phyloP scores from a whole-genome alignment of 2,113 vertebrate genomes.

The Aramus guarauna region DNA sequence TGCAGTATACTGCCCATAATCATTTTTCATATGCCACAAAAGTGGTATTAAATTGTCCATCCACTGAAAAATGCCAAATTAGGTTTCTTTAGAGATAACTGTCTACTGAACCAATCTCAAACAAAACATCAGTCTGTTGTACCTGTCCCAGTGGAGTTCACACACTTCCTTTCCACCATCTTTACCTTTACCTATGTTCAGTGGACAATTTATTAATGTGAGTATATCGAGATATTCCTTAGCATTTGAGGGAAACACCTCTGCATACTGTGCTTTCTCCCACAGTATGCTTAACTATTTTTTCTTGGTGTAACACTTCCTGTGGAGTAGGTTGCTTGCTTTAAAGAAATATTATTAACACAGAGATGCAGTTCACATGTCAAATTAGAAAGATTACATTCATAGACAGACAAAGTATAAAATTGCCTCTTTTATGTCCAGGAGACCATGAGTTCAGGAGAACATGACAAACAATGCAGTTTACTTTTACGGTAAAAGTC shows the following conservation, averaged over 20 bases:
- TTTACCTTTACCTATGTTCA: not conserved
- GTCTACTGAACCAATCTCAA: not conserved
- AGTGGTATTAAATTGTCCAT: not conserved
- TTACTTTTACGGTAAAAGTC: constrained; percentile 27
- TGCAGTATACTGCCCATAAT: not conserved
- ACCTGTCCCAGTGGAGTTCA: not conserved
- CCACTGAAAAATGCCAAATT: not conserved
- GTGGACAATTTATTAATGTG: not conserved
- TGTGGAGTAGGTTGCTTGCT: not conserved
- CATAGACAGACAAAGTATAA: not conserved
- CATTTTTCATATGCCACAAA: not conserved
- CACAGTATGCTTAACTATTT: not conserved
- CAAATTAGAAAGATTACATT: not conserved
- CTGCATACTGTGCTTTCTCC: not conserved
- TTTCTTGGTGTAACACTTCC: not conserved
- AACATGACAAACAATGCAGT: not conserved
- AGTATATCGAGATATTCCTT: not conserved
- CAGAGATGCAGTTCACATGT: not conserved
- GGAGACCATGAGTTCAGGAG: not conserved
- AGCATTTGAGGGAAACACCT: not conserved
- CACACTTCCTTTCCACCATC: not conserved
- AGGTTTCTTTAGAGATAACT: not conserved
- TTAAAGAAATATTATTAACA: not conserved
- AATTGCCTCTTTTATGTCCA: not conserved
- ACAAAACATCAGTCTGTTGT: not conserved